phyloP scores from a whole-genome alignment of 1,140 invertebrate species.

The Drosophila cardini region DNA sequence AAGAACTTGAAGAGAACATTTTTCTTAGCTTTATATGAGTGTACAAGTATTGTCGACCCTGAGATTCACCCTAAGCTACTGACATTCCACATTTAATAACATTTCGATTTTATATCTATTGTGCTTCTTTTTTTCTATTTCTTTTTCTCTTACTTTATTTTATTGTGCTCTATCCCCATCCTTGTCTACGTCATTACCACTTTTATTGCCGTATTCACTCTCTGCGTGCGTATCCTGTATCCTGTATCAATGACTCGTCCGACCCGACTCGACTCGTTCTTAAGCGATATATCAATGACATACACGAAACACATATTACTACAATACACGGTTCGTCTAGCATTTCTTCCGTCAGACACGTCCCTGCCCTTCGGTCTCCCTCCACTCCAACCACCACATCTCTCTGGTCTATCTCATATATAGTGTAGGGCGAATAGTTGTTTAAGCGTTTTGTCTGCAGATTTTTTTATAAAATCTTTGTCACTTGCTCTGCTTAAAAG shows the following conservation, averaged over 20 bases:
- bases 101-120: slow-evolving; percentile 36
- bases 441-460: slow-evolving; percentile 42
- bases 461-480: slow-evolving; percentile 57
- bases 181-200: slow-evolving; percentile 62
- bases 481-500: slow-evolving; percentile 49
- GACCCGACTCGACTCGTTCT: slow-evolving; percentile 31
- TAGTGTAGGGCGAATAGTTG: slow-evolving; percentile 15
- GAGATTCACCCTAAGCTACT: background rate
- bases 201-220: slow-evolving; percentile 69
- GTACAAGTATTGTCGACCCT: slow-evolving; percentile 1
- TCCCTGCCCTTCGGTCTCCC: background rate
- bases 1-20: background rate
- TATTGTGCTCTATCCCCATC: slow-evolving; percentile 5
- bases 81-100: slow-evolving; percentile 31
- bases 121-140: no score
- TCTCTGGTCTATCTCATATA: background rate
- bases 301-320: slow-evolving; percentile 23
- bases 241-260: slow-evolving; percentile 59
- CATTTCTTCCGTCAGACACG: slow-evolving; percentile 15
- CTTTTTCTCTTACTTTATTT: background rate
- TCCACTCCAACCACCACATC: no score
- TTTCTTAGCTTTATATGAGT: background rate
- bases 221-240: slow-evolving; percentile 70
- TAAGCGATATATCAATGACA: slow-evolving; percentile 66
- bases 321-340: slow-evolving; percentile 11